Evolutionary conservation across 2,888 invertebrate genomes (phyloP).

Genomic region (Tetheella fluctuosa): DNA sequence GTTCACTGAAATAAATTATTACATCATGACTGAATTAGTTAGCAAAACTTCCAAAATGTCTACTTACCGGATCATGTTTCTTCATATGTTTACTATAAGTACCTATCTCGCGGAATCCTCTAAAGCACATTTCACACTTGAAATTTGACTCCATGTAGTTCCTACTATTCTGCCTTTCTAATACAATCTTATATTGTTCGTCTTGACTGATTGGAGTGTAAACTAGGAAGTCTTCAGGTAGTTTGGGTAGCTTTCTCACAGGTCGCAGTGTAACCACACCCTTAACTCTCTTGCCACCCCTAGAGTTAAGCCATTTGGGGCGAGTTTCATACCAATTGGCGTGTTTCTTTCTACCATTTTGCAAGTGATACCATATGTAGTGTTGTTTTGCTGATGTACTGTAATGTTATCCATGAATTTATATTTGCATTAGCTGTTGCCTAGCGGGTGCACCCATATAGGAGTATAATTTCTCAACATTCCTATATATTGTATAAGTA

Average conservation of each 20-base stretch:
- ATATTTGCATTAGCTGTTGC: too few species aligned
- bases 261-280: slow-evolving; percentile 41
- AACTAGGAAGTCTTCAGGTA: slow-evolving; percentile 61
- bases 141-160: slow-evolving; percentile 68
- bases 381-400: slow-evolving; percentile 73
- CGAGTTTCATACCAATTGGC: slow-evolving; percentile 54
- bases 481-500: too few species aligned
- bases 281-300: slow-evolving; percentile 46
- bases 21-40: too few species aligned
- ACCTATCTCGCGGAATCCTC: slow-evolving; percentile 60
- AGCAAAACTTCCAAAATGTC: too few species aligned
- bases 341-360: slow-evolving; percentile 49
- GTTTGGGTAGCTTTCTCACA: slow-evolving; percentile 41
- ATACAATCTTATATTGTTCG: slow-evolving; percentile 66
- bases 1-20: too few species aligned
- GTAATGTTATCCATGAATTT: slow-evolving; percentile 17
- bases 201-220: slow-evolving; percentile 62
- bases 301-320: slow-evolving; percentile 55
- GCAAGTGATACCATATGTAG: slow-evolving; percentile 62
- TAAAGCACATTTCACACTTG: slow-evolving; percentile 66
- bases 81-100: slow-evolving; percentile 73
- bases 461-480: too few species aligned
- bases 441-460: too few species aligned
- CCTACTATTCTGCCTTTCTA: slow-evolving; percentile 54
- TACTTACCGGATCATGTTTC: slow-evolving; percentile 73